Conservation (phyloP, 2,797 vertebrate genomes). For the Clangula hyemalis region DNA sequence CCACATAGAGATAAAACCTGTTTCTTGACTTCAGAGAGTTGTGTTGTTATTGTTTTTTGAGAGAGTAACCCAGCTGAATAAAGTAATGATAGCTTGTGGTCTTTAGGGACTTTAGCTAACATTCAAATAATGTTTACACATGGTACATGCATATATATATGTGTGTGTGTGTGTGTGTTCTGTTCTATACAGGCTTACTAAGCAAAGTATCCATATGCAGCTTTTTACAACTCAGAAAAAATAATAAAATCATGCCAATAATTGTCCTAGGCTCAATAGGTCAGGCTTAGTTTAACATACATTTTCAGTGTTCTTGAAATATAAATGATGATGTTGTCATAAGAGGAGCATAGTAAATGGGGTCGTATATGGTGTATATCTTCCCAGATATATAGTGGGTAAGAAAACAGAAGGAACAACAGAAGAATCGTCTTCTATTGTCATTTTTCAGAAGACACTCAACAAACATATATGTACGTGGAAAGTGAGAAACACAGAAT, state of each 20-base stretch:
- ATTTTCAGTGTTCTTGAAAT: not conserved
- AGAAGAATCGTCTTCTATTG: not conserved
- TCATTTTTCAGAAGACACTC: not conserved
- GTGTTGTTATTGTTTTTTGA: not conserved
- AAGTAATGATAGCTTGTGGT: not conserved
- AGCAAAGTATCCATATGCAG: not conserved
- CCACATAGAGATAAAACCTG: slow-evolving; percentile 7
- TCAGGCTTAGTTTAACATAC: not conserved
- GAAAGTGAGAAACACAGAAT: not conserved
- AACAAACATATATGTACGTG: not conserved
- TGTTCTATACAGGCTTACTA: not conserved
- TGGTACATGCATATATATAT: not conserved
- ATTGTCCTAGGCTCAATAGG: not conserved
- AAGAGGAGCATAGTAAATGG: not conserved
- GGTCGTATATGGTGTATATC: too few species aligned
- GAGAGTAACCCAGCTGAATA: not conserved
- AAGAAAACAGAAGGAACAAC: not conserved
- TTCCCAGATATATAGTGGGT: not conserved
- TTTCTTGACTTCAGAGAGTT: slow-evolving; percentile 6
- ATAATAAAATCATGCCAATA: not conserved
- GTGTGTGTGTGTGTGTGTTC: too few species aligned
- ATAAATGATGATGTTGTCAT: not conserved
- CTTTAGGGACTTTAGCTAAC: not conserved
- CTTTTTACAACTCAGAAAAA: slow-evolving; percentile 13
- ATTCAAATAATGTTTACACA: not conserved